Percentiles rank a stretch among this genome's conserved stretches.
Evolutionary conservation across 2,888 invertebrate genomes (phyloP).

Genomic region (Antheraea assamensis): DNA sequence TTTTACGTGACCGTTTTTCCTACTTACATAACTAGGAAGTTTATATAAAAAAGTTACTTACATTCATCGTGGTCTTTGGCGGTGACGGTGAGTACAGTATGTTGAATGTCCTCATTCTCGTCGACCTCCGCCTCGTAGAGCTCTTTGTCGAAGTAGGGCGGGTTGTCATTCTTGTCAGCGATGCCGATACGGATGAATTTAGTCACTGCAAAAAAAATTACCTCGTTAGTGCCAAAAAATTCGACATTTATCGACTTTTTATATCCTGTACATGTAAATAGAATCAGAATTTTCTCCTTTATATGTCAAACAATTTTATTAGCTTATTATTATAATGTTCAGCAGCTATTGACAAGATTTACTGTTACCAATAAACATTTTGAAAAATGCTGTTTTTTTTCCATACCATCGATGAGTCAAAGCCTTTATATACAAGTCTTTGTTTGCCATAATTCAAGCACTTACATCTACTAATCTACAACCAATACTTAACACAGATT

Average conservation of each 20-base stretch:
- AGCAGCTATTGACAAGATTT: too few relatives aligned
- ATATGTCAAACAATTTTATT: neutral
- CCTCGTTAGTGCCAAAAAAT: neutral
- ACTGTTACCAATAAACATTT: too few relatives aligned
- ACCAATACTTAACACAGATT: too few relatives aligned
- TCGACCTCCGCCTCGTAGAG: constrained; percentile 98
- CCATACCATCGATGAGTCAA: too few relatives aligned
- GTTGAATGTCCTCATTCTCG: constrained; percentile 98
- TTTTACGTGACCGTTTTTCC: neutral
- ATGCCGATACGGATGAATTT: constrained; percentile 99
- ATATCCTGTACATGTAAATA: too few relatives aligned
- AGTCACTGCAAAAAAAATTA: constrained; percentile 89
- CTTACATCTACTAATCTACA: too few relatives aligned
- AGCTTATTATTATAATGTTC: too few relatives aligned
- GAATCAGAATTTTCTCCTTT: too few relatives aligned
- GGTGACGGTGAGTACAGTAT: constrained; percentile 98
- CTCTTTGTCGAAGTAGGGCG: constrained; percentile 98
- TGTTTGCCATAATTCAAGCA: too few relatives aligned
- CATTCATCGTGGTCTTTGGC: constrained; percentile 99
- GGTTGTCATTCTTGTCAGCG: constrained; percentile 99
- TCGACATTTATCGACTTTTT: neutral
- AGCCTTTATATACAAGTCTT: too few relatives aligned
- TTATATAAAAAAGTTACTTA: constrained; percentile 83
- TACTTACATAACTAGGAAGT: neutral
- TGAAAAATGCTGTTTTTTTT: too few relatives aligned